Evolutionary conservation across 2,888 invertebrate genomes (phyloP).

Genomic region (Microplitis manilae): DNA sequence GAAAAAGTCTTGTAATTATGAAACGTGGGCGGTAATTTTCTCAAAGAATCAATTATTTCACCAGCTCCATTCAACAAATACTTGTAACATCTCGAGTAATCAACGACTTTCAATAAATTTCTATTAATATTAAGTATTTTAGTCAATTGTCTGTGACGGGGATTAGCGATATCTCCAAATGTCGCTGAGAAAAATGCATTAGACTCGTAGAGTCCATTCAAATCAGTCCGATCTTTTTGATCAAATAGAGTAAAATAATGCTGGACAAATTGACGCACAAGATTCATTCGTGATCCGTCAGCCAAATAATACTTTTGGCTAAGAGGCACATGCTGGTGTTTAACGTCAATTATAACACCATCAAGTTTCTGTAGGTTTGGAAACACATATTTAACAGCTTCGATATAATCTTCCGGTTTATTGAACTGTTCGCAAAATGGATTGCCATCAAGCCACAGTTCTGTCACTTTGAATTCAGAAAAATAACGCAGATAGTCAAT

Average conservation of each 20-base stretch:
- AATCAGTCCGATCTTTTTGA: constrained; percentile 63
- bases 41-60: constrained; percentile 62
- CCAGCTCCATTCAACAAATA: constrained; percentile 66
- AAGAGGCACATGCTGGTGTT: constrained; percentile 57
- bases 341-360: constrained; percentile 61
- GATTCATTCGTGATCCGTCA: constrained; percentile 54
- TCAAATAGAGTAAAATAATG: constrained; percentile 68
- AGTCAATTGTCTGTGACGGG: constrained; percentile 62
- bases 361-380: constrained; percentile 65
- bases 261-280: constrained; percentile 65
- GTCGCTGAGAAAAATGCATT: constrained; percentile 67
- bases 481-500: constrained; percentile 61
- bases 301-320: constrained; percentile 59
- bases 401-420: constrained; percentile 61
- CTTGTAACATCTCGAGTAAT: constrained; percentile 68
- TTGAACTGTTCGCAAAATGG: constrained; percentile 62
- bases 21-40: constrained; percentile 62
- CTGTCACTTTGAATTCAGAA: constrained; percentile 64
- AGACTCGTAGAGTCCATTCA: constrained; percentile 66
- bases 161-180: constrained; percentile 59
- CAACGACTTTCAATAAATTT: constrained; percentile 67
- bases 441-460: constrained; percentile 68
- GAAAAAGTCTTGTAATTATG: constrained; percentile 63
- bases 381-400: constrained; percentile 60
- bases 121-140: constrained; percentile 63